These are phyloP conservation scores for Triplophysa siluroides DNA, from an alignment of 2,113 vertebrate species.

Conservation along the genomic window DNA sequence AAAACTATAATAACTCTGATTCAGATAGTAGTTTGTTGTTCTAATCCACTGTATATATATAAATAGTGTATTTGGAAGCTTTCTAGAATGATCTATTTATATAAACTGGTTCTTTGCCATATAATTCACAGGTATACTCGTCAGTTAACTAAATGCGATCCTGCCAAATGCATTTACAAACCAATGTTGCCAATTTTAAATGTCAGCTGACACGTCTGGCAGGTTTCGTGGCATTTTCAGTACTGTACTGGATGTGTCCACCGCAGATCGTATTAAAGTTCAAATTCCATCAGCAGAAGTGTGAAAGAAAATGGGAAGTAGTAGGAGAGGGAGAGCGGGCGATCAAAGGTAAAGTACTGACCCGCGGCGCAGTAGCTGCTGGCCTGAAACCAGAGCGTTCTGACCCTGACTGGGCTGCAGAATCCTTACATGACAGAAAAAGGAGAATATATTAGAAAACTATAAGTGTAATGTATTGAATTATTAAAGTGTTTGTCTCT, in stretches of 20 bases:
- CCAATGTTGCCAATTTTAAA: constrained; percentile 18
- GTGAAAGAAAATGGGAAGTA: background rate
- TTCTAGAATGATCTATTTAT: background rate
- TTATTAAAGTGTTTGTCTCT: background rate
- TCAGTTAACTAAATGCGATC: background rate
- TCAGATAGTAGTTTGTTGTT: no score
- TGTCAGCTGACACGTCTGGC: constrained; percentile 16
- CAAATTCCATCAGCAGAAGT: constrained; percentile 3
- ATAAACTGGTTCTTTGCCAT: background rate
- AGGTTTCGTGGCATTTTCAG: constrained; percentile 13
- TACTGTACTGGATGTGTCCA: background rate
- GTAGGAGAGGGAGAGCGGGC: constrained; percentile 35
- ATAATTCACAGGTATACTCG: background rate
- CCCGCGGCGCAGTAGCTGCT: constrained; percentile 86
- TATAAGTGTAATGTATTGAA: background rate
- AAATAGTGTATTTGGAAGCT: background rate
- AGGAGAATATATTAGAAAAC: background rate
- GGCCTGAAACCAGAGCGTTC: constrained; percentile 78
- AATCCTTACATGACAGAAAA: constrained; percentile 67
- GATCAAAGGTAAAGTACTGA: constrained; percentile 65
- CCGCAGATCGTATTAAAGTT: constrained; percentile 6
- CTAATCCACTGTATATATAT: background rate
- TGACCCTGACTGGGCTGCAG: constrained; percentile 89
- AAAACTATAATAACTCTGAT: no score
- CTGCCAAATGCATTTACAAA: constrained; percentile 14